phyloP scores from a whole-genome alignment of 1,140 invertebrate species.

The Wasmannia auropunctata region DNA sequence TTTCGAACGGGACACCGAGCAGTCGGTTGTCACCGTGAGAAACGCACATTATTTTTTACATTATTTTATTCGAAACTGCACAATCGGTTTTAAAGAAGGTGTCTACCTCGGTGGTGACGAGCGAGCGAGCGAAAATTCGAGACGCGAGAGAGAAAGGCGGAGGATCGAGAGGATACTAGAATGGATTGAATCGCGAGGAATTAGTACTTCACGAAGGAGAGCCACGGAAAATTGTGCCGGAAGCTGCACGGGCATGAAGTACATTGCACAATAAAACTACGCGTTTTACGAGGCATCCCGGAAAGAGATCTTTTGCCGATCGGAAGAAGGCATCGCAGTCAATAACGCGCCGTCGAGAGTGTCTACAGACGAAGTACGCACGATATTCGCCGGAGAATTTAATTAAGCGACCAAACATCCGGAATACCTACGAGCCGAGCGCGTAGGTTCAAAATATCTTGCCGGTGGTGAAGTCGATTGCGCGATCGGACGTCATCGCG shows the following conservation, averaged over 20 bases:
- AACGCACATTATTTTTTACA: no score
- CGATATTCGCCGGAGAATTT: slow-evolving; percentile 54
- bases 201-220: not conserved
- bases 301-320: not conserved
- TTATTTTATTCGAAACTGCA: not conserved
- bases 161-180: not conserved
- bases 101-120: not conserved
- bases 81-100: not conserved
- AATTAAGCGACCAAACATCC: slow-evolving; percentile 52
- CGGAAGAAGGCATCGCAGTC: slow-evolving; percentile 18
- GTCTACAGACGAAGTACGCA: slow-evolving; percentile 30
- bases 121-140: not conserved
- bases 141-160: not conserved
- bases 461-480: not conserved
- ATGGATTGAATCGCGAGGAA: slow-evolving; percentile 1
- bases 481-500: slow-evolving; percentile 19
- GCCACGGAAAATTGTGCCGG: slow-evolving; percentile 1
- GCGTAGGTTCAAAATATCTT: slow-evolving; percentile 44
- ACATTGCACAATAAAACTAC: slow-evolving; percentile 11
- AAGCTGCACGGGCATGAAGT: not conserved
- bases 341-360: slow-evolving; percentile 33
- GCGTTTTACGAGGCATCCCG: not conserved
- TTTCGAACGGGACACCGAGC: no score
- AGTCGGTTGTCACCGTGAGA: not conserved
- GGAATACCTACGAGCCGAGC: slow-evolving; percentile 16